Conservation (phyloP, 2,888 invertebrate species). For the Eilema griseolum region DNA sequence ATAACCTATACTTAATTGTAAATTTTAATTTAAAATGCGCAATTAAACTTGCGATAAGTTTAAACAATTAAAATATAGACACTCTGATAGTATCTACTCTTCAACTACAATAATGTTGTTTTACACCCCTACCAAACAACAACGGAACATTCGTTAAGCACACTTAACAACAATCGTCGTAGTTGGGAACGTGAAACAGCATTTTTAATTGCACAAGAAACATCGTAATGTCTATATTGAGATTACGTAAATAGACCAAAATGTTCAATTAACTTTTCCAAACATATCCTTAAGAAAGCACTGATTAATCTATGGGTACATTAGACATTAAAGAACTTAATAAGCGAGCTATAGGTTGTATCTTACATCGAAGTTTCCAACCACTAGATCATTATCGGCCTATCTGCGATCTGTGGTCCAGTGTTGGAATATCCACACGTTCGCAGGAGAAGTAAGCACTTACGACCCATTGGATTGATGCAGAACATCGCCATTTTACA, state of each 20-base stretch:
- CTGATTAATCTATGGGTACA: neutral
- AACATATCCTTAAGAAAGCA: neutral
- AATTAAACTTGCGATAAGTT: neutral
- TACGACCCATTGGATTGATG: conserved; percentile 36
- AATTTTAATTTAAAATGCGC: neutral
- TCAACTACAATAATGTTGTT: neutral
- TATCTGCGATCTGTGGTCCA: conserved; percentile 12
- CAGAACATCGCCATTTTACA: conserved; percentile 37
- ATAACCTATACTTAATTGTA: neutral
- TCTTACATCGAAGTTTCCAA: neutral
- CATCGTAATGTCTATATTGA: neutral
- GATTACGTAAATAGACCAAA: neutral
- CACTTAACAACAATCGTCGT: neutral
- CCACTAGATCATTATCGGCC: neutral
- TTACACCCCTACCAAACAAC: neutral
- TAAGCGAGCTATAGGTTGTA: neutral
- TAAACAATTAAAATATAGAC: neutral
- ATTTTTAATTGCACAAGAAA: neutral
- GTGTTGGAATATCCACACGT: conserved; percentile 38
- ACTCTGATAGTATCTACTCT: neutral
- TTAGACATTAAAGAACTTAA: neutral
- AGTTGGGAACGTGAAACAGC: neutral
- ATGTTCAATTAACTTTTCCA: neutral
- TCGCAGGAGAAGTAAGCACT: conserved; percentile 31
- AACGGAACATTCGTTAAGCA: neutral